Evolutionary conservation across 2,797 vertebrate genomes (phyloP).

Genomic region (Balearica regulorum): DNA sequence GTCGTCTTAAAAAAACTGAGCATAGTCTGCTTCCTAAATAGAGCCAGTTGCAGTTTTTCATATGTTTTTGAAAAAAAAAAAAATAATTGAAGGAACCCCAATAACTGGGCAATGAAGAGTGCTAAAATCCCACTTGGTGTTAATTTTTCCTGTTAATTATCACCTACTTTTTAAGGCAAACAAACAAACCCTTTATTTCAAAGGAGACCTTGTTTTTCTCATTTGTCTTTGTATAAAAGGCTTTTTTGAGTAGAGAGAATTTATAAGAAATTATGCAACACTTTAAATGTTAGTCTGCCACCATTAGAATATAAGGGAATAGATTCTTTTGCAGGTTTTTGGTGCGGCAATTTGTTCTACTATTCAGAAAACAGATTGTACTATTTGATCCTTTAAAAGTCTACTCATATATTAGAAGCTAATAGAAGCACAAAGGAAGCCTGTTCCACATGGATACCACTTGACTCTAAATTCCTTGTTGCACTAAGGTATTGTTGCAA

Average conservation of each 20-base stretch:
- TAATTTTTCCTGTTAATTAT: neutral
- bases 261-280: neutral
- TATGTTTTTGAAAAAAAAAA: neutral
- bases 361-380: neutral
- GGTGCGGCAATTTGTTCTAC: neutral
- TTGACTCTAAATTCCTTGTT: neutral
- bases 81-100: neutral
- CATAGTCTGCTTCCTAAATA: neutral
- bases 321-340: neutral
- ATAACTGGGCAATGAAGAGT: neutral
- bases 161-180: neutral
- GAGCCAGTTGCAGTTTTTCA: neutral
- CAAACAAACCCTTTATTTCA: neutral
- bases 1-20: neutral
- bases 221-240: neutral
- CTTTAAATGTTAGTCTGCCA: neutral
- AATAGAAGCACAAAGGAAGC: neutral
- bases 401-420: neutral
- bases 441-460: neutral
- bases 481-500: neutral
- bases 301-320: neutral
- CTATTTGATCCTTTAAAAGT: neutral
- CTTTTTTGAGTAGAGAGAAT: neutral
- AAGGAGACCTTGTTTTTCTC: neutral
- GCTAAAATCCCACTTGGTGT: neutral